Evolutionary conservation across 2,113 vertebrate genomes (phyloP), one percentile per base, ranked within the genome.

Genomic region (Ictidomys tridecemlineatus): DNA sequence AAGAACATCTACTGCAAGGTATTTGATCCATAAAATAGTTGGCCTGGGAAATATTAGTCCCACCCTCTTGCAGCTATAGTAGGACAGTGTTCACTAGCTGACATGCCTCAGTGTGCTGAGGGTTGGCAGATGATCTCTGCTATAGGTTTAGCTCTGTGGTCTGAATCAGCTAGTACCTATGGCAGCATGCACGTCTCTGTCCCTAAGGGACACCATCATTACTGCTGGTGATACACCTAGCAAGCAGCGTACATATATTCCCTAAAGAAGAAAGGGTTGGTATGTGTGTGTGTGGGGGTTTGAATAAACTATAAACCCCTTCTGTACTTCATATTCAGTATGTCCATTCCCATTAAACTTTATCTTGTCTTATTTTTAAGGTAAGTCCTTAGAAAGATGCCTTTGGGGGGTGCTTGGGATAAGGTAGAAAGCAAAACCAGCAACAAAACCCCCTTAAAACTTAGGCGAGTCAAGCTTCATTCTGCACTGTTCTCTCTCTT

Each of bases 111-210:
- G 67, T 86, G 93, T 32, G 20, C 4, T 76, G 67, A 93, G 42
- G 69, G 42, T 18, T 92, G 86, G 69, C 77, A 86, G 51, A 30
- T 14, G 63, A 86, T 76, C 24, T 12, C 51, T 65, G 63, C 91
- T 82, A 42, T 74, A 34, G 69, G 37, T 63, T 93, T 91, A 89
- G 2, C 48, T 93, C 51, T 87, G 90, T 91, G 72, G 48, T 85
- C 56, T 95, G 92, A 89, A 56, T 91, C 89, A 70, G 51, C 37
- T 74, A 13, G 42, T 51, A 51, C 45, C 84, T 72, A 42, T 5
- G n/a, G 63, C n/a, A 53, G 56, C 39, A n/a, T 9, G 9, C 8
- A 0, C 67, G 74, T 48, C 65, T 84, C 51, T 83, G 42, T 22
- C 39, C 51, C 42, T 39, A 39, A n/a, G 7, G 69, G 78, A 92